Conservation (phyloP, 1,140 invertebrate species). For the Zaprionus inermis region DNA sequence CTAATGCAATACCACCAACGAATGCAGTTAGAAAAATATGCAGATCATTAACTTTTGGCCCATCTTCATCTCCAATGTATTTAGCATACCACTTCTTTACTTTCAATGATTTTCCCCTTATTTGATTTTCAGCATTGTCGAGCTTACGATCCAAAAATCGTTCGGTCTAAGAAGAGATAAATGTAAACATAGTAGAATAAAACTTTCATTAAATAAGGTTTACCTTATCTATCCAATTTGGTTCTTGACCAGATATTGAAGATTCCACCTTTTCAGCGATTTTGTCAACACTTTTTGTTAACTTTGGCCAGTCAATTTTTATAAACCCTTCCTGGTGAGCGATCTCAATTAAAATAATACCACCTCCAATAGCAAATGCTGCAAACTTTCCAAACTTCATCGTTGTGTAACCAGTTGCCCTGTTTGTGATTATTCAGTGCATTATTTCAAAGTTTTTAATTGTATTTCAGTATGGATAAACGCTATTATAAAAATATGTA, state of each 20-base stretch:
- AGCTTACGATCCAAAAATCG: constrained; percentile 91
- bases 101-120: constrained; percentile 88
- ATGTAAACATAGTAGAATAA: not conserved
- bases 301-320: constrained; percentile 94
- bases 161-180: constrained; percentile 87
- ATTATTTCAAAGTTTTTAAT: not conserved
- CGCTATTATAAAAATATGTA: not conserved
- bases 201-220: constrained; percentile 9
- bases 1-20: constrained; percentile 89
- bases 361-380: constrained; percentile 94
- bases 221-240: constrained; percentile 92
- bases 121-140: constrained; percentile 89
- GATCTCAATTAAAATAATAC: constrained; percentile 94
- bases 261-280: constrained; percentile 92
- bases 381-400: constrained; percentile 96
- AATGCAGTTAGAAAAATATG: constrained; percentile 91
- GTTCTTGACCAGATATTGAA: constrained; percentile 89
- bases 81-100: constrained; percentile 90
- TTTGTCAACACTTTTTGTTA: constrained; percentile 92
- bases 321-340: constrained; percentile 97
- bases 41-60: constrained; percentile 88
- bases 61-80: constrained; percentile 87
- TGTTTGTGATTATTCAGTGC: constrained; percentile 76
- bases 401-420: constrained; percentile 94
- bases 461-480: not conserved